A percentile compares a stretch with the other conserved stretches of the same genome.
These are phyloP conservation scores for Macropus fuliginosus DNA, from an alignment of 2,797 vertebrate species.

Conservation along the genomic window DNA sequence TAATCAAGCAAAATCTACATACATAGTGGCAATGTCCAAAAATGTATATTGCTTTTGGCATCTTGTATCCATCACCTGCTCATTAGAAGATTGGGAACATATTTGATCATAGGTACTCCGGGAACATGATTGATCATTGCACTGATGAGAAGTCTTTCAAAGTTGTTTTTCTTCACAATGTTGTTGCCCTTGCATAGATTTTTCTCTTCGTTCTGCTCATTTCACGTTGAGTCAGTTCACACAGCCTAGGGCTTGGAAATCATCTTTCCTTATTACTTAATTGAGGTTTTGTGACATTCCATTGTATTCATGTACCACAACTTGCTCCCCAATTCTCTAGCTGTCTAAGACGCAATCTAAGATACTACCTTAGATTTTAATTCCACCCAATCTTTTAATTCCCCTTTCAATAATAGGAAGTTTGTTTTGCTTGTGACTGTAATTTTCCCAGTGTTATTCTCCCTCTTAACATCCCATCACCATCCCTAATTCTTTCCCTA, in stretches of 20 bases:
- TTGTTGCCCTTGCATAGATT: background rate
- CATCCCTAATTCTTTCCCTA: background rate
- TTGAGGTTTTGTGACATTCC: background rate
- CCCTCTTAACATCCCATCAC: background rate
- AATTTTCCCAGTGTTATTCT: background rate
- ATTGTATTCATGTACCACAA: background rate
- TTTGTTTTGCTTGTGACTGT: background rate
- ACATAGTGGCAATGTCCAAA: background rate
- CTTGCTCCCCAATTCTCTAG: background rate
- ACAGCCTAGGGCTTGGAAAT: background rate
- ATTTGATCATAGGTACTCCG: background rate
- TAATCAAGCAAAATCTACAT: background rate
- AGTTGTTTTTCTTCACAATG: background rate
- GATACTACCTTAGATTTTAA: background rate
- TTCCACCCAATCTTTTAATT: background rate
- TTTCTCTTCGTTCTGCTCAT: background rate
- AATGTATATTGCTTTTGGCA: background rate
- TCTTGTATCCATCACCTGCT: background rate
- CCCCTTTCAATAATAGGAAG: background rate
- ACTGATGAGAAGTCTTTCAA: background rate
- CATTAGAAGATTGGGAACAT: background rate
- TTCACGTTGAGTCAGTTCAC: background rate
- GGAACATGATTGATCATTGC: background rate
- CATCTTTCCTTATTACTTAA: background rate
- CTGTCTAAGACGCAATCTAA: background rate